Conservation (phyloP, 2,888 invertebrate genomes). For the Baronia brevicornis region DNA sequence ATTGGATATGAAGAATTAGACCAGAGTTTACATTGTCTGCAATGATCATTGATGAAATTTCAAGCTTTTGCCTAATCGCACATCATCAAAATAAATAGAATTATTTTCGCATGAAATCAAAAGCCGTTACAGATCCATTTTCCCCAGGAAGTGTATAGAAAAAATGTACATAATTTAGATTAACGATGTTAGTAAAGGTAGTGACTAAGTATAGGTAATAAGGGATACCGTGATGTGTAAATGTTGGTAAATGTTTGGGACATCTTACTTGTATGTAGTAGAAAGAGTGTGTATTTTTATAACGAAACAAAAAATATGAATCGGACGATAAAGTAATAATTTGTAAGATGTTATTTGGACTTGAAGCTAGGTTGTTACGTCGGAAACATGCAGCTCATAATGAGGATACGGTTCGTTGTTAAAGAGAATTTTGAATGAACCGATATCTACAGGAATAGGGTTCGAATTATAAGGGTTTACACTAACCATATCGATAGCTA, state of each 20-base stretch:
- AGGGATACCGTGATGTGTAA: conserved; percentile 55
- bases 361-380: conserved; percentile 40
- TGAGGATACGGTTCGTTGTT: conserved; percentile 36
- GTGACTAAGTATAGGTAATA: conserved; percentile 41
- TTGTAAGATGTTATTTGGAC: conserved; percentile 63
- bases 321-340: conserved; percentile 44
- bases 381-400: conserved; percentile 23
- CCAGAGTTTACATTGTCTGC: conserved; percentile 33
- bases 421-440: conserved; percentile 31
- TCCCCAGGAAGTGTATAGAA: conserved; percentile 66
- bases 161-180: conserved; percentile 58
- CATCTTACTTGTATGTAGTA: conserved; percentile 27
- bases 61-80: conserved; percentile 50
- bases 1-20: conserved; percentile 8
- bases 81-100: conserved; percentile 39
- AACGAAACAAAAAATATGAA: conserved; percentile 45
- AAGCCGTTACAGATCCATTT: conserved; percentile 34
- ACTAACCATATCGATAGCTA: conserved; percentile 67
- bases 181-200: conserved; percentile 58
- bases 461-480: conserved; percentile 46
- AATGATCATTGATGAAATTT: conserved; percentile 71
- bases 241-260: conserved; percentile 35
- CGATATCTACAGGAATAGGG: conserved; percentile 46
- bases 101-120: conserved; percentile 33
- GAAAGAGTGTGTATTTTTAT: conserved; percentile 68